These are phyloP conservation scores for Brienomyrus brachyistius DNA, from an alignment of 2,113 vertebrate genomes.

Conservation along the genomic window DNA sequence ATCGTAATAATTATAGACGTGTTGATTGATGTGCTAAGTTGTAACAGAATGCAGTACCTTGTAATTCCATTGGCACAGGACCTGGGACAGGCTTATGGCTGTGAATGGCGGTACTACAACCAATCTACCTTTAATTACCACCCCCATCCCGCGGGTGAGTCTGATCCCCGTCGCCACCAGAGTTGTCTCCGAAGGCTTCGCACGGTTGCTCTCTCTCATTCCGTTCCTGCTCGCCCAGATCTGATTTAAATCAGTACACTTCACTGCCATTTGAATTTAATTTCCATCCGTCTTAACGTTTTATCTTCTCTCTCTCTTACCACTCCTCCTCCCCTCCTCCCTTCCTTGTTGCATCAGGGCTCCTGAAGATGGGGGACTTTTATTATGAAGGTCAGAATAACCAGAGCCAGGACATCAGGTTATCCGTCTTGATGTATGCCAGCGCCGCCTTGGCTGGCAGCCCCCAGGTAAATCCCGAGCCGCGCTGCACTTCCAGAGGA, in stretches of 20 bases:
- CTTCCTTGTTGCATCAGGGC: constrained; percentile 54
- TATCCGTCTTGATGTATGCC: constrained; percentile 74
- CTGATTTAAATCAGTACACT: neutral
- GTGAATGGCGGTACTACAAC: constrained; percentile 84
- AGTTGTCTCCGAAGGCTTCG: neutral
- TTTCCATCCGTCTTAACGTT: neutral
- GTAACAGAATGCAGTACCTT: neutral
- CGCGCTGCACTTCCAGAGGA: too few species aligned
- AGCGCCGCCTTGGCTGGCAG: constrained; percentile 75
- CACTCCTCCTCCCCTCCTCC: constrained; percentile 10
- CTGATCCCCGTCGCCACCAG: neutral
- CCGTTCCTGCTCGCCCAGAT: neutral
- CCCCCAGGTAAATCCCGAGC: constrained; percentile 67
- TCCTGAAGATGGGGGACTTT: constrained; percentile 88
- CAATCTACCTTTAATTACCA: constrained; percentile 75
- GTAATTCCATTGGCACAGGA: constrained; percentile 53
- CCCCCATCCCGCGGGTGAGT: constrained; percentile 76
- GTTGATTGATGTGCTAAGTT: neutral
- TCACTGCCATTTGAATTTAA: constrained; percentile 14
- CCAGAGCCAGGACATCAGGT: constrained; percentile 53
- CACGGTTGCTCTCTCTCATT: neutral
- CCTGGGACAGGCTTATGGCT: constrained; percentile 62
- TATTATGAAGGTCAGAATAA: constrained; percentile 69
- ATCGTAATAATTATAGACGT: neutral
- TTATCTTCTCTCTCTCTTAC: neutral